Conservation (phyloP, 1,140 invertebrate genomes). For the Drosophila kepulauana region DNA sequence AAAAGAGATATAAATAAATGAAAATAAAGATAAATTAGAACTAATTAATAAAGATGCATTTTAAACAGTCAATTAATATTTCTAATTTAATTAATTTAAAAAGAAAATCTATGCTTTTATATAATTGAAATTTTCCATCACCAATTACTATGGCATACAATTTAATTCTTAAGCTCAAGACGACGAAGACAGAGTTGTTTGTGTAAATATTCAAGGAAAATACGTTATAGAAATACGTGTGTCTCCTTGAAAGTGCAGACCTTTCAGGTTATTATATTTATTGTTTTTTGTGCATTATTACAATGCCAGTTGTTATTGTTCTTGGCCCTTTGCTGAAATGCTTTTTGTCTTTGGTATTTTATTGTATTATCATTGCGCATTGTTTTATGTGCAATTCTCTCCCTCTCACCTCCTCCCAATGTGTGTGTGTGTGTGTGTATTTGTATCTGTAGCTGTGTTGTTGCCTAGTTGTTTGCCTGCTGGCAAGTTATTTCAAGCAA, state of each 20-base stretch:
- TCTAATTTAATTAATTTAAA: too few species aligned
- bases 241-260: conserved; percentile 43
- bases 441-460: conserved; percentile 19
- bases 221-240: conserved; percentile 19
- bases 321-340: conserved; percentile 55
- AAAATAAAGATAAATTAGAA: too few species aligned
- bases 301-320: conserved; percentile 59
- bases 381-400: conserved; percentile 52
- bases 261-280: conserved; percentile 55
- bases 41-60: too few species aligned
- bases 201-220: conserved; percentile 46
- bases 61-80: too few species aligned
- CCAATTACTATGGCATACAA: conserved; percentile 31
- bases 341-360: conserved; percentile 70
- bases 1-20: too few species aligned
- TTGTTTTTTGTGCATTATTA: conserved; percentile 59
- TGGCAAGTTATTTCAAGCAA: conserved; percentile 81
- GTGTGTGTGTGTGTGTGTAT: conserved; percentile 51
- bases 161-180: conserved; percentile 4
- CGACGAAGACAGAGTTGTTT: conserved; percentile 8
- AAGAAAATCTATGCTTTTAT: too few species aligned
- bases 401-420: background rate
- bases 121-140: conserved; percentile 16
- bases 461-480: conserved; percentile 49
- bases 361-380: conserved; percentile 71